Base-by-base conservation (phyloP, 2,888 invertebrate species). In the Harpalus rubripes region DNA sequence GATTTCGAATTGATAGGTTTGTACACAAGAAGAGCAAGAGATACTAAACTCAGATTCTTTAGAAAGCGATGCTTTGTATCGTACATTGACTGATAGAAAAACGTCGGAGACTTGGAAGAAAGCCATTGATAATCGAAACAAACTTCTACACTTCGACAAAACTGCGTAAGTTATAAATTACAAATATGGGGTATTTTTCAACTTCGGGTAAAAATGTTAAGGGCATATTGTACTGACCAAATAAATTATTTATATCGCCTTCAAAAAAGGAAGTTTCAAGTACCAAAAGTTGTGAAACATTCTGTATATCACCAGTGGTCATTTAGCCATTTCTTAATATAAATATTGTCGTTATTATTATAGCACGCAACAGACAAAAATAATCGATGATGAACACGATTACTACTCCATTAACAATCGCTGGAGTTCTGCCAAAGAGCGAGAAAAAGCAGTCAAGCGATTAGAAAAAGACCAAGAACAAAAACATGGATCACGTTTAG, bases 371-470 rank as follows among this genome's bases (percentile, higher is more conserved):
- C 93, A 96, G 84, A 95, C 95, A 2, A 94, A 94, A 89, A 96
- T 98, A 6, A 97, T 96, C 65, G 99, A 99, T 90, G 99, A 99
- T 90, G 98, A 99, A 90, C 94, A 96, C 86, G 99, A 99, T 90
- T 99, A 99, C 91, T 99, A 97, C 90, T 94, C 95, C 88, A 93
- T 95, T 52, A 94, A 94, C 88, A 96, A 96, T 87, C 95, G 95
- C 26, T 99, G 98, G 98, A 92, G 98, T 18, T 94, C 94, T 58
- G 92, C 94, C 7, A 92, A 92, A 7, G 96, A 98, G 90, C 93
- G 95, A 81, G 93, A 94, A 56, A 93, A 93, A 85, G 90, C 96
- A 6, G 18, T 16, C 52, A 92, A 94, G 72, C 93, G 94, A 85
- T 93, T 95, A 84, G 95, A 96, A 89, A 93, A 94, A 86, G 93